phyloP scores from a whole-genome alignment of 2,797 vertebrate genomes.

The Ciconia nigra region DNA sequence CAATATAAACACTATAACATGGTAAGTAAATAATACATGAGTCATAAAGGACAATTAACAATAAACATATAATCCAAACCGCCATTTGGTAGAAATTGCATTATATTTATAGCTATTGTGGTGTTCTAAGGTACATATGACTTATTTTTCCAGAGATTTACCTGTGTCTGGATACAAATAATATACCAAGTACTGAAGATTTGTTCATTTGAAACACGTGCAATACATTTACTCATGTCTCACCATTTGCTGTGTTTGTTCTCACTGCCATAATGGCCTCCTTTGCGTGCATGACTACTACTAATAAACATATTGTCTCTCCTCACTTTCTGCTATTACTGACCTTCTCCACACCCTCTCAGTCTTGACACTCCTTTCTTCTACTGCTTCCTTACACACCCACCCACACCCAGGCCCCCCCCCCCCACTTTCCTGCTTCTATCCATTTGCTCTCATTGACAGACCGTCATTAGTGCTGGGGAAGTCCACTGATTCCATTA shows the following conservation, averaged over 20 bases:
- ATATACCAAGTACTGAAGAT: not conserved
- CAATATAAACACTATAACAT: not conserved
- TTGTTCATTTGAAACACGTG: not conserved
- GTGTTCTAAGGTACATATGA: not conserved
- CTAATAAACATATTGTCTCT: not conserved
- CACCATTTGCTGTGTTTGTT: not conserved
- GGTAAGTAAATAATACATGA: not conserved
- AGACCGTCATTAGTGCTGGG: not conserved
- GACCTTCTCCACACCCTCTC: not conserved
- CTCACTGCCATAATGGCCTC: not conserved
- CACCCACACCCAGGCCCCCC: fast-evolving
- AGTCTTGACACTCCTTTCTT: not conserved
- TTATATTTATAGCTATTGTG: not conserved
- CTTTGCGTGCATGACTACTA: not conserved
- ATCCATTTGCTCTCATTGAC: not conserved
- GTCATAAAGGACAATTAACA: not conserved
- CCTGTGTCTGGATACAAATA: not conserved
- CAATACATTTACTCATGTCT: not conserved
- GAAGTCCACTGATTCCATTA: not conserved
- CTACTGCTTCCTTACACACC: not conserved
- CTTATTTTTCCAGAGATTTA: not conserved
- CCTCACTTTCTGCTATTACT: not conserved
- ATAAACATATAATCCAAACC: not conserved
- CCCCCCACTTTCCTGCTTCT: not conserved
- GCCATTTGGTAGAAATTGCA: not conserved